Base-by-base conservation (phyloP, 2,797 vertebrate genomes). In the Eurystomus glaucurus region DNA sequence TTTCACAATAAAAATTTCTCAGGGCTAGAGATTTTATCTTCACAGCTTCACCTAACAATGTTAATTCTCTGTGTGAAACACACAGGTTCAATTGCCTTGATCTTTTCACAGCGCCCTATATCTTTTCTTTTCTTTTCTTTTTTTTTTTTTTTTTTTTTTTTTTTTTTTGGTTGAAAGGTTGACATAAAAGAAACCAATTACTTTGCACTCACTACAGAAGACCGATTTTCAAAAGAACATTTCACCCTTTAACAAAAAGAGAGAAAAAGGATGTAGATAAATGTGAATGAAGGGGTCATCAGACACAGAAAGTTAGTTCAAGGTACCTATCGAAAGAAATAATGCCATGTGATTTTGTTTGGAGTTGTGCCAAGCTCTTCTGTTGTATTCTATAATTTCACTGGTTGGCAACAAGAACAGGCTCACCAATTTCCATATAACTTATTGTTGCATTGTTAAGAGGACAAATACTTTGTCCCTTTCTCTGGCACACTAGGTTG, bases 1-100 rank as follows among this genome's bases (percentile, higher is more conserved):
- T 97, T 98, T 98, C 97, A 98, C 95, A 97, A 98, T 95, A 97
- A 96, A 97, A 95, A 97, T 91, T 97, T 97, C 92, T 96, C 79
- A 95, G 78, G 69, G 75, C 75, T 97, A 60, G 54, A 97, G 97
- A 98, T 98, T 95, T 97, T 98, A 98, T 98, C 98, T 97, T 95
- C 77, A 92, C 57, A 93, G 48, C 60, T 96, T 97, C 92, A 96
- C 90, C 95, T 98, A 97, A 96, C 81, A 97, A 90, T 93, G 94
- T 96, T 97, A 97, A 97, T 98, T 94, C 82, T 60, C 81, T 88
- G 8, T 90, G 93, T 95, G 97, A 96, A 97, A 92, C 88, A 97
- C 5, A 1, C 52, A 96, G 66, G 85, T 97, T 97, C 97, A 97
- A 85, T 97, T 95, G 93, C 83, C 71, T 96, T 90, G 93, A 94